Conservation (phyloP, 2,888 invertebrate genomes). For the Drosophila percnosoma region DNA sequence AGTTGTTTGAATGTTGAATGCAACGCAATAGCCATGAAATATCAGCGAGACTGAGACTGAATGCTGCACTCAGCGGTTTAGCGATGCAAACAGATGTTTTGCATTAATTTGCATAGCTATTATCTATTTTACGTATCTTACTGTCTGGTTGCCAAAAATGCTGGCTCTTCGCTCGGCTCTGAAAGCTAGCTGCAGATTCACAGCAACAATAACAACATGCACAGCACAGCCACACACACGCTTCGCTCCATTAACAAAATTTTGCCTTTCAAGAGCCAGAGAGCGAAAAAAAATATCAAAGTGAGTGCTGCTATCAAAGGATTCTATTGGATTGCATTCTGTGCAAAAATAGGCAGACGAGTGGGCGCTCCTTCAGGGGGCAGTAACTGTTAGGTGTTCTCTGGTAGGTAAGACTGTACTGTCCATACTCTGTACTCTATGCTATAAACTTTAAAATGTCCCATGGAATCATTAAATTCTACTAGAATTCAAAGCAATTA, state of each 20-base stretch:
- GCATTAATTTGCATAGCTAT: constrained; percentile 36
- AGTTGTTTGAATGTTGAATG: not conserved
- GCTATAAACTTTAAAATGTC: not conserved
- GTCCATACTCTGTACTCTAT: not conserved
- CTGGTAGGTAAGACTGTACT: constrained; percentile 1
- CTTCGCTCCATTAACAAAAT: constrained; percentile 25
- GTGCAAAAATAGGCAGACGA: not conserved
- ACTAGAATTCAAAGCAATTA: not conserved
- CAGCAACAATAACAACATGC: not conserved
- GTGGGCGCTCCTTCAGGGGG: not conserved
- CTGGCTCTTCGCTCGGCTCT: constrained; percentile 4
- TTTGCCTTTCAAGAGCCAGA: constrained; percentile 3
- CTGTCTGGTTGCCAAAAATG: constrained; percentile 11
- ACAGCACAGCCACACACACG: not conserved
- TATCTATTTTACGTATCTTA: constrained; percentile 16
- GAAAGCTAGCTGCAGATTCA: constrained; percentile 2
- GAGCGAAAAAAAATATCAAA: not conserved
- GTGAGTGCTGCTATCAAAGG: constrained; percentile 11
- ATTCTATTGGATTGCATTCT: constrained; percentile 13
- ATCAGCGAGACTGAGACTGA: not conserved
- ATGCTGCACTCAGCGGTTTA: not conserved
- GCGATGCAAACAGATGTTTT: constrained; percentile 15
- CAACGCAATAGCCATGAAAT: constrained; percentile 1
- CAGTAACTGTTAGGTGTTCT: not conserved
- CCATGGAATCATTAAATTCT: not conserved